phyloP scores from a whole-genome alignment of 2,888 invertebrate genomes.

The Hoplodrina ambigua region DNA sequence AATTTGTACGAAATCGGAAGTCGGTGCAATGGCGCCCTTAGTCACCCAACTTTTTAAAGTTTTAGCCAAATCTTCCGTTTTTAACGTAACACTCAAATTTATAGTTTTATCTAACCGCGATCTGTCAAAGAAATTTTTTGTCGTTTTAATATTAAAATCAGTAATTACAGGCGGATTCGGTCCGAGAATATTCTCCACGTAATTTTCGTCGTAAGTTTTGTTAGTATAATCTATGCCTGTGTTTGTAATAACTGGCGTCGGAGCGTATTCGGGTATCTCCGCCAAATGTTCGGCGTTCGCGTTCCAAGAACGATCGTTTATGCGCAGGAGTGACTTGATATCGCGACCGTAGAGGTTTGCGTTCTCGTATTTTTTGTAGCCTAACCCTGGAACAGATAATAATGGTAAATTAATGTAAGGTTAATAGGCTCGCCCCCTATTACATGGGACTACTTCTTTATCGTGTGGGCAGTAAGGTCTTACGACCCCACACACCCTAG shows the following conservation, averaged over 20 bases:
- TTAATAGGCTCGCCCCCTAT: too few species aligned
- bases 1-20: constrained; percentile 76
- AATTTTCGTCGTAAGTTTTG: constrained; percentile 71
- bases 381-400: constrained; percentile 72
- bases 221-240: constrained; percentile 82
- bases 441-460: too few species aligned
- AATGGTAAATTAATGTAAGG: not conserved
- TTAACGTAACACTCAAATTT: constrained; percentile 71
- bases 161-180: constrained; percentile 79
- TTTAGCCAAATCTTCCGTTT: constrained; percentile 75
- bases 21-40: constrained; percentile 73
- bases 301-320: constrained; percentile 69
- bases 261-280: constrained; percentile 71
- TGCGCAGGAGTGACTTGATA: constrained; percentile 75
- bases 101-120: constrained; percentile 72
- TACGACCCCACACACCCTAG: too few species aligned
- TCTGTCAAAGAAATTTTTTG: constrained; percentile 72
- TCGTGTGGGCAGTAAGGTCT: too few species aligned
- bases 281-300: constrained; percentile 72
- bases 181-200: constrained; percentile 76
- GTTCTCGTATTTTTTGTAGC: constrained; percentile 75
- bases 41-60: constrained; percentile 74
- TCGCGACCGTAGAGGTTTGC: constrained; percentile 77
- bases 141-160: constrained; percentile 70
- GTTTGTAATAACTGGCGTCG: constrained; percentile 69